Conservation (phyloP, 37 sponge, comb jelly and placozoan species). For the Geodia barretti region DNA sequence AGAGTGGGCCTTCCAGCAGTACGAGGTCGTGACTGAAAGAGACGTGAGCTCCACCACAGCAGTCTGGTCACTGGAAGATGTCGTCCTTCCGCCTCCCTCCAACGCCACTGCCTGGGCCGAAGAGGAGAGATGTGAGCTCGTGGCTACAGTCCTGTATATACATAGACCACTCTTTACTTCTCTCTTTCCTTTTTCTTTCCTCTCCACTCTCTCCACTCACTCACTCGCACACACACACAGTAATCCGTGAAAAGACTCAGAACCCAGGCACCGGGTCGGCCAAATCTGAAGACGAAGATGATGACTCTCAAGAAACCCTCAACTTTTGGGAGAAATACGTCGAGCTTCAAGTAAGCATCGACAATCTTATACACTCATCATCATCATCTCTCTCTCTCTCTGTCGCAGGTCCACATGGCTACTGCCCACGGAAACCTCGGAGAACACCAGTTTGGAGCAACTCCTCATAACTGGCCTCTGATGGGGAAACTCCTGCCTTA, state of each 20-base stretch:
- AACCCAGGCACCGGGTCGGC: neutral
- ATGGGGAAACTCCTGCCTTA: conserved; percentile 72
- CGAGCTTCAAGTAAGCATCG: conserved; percentile 42
- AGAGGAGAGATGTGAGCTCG: neutral
- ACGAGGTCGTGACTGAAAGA: conserved; percentile 68
- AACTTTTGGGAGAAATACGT: conserved; percentile 62
- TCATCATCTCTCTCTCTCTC: neutral
- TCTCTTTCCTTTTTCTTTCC: neutral
- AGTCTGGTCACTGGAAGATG: conserved; percentile 38
- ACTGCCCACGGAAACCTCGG: conserved; percentile 68
- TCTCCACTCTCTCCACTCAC: neutral
- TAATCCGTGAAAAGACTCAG: neutral
- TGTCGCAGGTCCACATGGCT: conserved; percentile 52
- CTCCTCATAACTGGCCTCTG: conserved; percentile 61
- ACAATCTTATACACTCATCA: no score
- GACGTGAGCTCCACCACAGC: conserved; percentile 15
- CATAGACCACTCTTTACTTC: neutral
- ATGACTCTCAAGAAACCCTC: neutral
- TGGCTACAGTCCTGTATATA: neutral
- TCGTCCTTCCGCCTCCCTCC: neutral
- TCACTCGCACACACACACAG: neutral
- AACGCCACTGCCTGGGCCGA: neutral
- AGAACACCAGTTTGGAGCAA: conserved; percentile 70
- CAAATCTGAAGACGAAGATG: neutral
- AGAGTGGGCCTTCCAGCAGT: conserved; percentile 88